These are phyloP conservation scores for Cheilosia variabilis DNA, from an alignment of 2,888 invertebrate species.

Conservation along the genomic window DNA sequence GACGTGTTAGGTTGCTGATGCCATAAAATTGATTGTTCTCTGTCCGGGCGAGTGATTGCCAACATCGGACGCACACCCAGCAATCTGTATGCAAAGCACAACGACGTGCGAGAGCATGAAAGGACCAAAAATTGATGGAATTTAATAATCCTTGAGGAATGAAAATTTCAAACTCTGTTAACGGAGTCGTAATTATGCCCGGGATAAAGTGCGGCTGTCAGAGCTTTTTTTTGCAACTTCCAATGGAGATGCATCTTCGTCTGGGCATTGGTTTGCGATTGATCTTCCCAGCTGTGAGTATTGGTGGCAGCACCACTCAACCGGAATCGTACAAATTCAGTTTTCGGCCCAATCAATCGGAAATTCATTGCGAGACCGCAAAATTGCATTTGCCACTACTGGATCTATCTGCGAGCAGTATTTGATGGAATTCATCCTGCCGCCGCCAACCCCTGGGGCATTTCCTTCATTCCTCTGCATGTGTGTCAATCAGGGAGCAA, in stretches of 20 bases:
- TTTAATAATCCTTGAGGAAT: conserved; percentile 31
- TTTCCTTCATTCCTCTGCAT: conserved; percentile 9
- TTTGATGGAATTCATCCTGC: conserved; percentile 22
- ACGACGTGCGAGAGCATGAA: conserved; percentile 13
- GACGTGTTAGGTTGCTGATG: conserved; percentile 59
- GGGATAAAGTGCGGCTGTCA: conserved; percentile 31
- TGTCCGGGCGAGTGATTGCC: conserved; percentile 35
- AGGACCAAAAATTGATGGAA: conserved; percentile 31
- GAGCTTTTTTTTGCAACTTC: conserved; percentile 18
- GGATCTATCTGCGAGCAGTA: conserved; percentile 8
- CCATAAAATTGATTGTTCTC: conserved; percentile 54
- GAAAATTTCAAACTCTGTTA: conserved; percentile 17
- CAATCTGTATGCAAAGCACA: conserved; percentile 24
- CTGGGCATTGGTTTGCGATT: conserved; percentile 52
- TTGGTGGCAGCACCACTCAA: conserved; percentile 50
- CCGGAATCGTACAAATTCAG: conserved; percentile 74
- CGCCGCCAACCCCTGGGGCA: conserved; percentile 21
- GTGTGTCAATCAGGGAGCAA: conserved; percentile 32
- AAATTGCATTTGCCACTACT: conserved; percentile 70
- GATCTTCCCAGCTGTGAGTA: conserved; percentile 45
- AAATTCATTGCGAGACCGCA: conserved; percentile 75
- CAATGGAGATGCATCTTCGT: not conserved
- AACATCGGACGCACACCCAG: not conserved
- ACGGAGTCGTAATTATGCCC: conserved; percentile 54
- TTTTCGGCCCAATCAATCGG: conserved; percentile 74